Evolutionary conservation across 2,113 vertebrate species (phyloP).

Genomic region (Rafetus swinhoei): DNA sequence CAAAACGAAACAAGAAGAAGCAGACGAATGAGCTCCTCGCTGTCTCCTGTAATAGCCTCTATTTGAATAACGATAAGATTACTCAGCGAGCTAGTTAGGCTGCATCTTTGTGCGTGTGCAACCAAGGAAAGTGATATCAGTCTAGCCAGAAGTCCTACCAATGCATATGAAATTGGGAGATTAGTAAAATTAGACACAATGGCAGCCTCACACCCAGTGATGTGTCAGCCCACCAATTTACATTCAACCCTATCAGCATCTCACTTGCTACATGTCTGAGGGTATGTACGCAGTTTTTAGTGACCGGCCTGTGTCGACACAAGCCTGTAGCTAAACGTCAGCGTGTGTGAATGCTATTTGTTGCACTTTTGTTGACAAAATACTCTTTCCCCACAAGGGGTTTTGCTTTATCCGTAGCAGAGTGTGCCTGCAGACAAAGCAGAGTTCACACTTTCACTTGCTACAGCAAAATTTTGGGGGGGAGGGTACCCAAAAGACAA

Average conservation of each 20-base stretch:
- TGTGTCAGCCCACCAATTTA: background rate
- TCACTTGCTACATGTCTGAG: background rate
- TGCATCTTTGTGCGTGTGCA: background rate
- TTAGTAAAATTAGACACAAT: background rate
- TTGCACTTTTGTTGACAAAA: too few relatives aligned
- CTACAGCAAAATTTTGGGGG: too few relatives aligned
- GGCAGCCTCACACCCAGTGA: background rate
- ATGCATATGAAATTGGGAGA: background rate
- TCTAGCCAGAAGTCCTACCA: background rate
- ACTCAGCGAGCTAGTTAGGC: background rate
- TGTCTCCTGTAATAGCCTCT: background rate
- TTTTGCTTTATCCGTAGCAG: too few relatives aligned
- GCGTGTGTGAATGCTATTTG: too few relatives aligned
- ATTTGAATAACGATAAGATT: background rate
- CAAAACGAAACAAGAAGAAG: constrained; percentile 22
- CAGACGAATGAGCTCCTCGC: background rate
- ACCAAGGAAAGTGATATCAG: background rate
- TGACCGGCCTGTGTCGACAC: too few relatives aligned
- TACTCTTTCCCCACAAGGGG: too few relatives aligned
- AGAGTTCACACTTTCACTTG: too few relatives aligned
- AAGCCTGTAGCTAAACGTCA: too few relatives aligned
- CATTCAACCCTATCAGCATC: background rate
- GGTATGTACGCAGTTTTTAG: too few relatives aligned
- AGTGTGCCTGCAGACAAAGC: too few relatives aligned
- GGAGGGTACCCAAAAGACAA: too few relatives aligned